Base-by-base conservation (phyloP, 2,888 invertebrate species). In the Diadromus collaris region DNA sequence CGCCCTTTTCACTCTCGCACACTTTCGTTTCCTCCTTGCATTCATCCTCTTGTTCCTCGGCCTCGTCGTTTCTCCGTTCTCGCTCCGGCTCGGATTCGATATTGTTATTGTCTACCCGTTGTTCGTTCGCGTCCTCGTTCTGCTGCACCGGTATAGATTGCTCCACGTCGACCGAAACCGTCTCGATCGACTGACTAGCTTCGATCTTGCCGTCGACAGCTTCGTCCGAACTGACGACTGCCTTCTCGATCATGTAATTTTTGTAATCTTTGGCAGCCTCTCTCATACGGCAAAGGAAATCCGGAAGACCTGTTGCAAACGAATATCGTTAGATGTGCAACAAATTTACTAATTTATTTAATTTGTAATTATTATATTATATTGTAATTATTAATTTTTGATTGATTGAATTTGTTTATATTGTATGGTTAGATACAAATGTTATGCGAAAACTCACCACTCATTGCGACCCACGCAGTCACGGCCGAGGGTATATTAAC, bases 401-500 rank as follows among this genome's bases (percentile, higher is more conserved):
- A n/a, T n/a, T n/a, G n/a, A n/a, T n/a, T n/a, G n/a, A n/a, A n/a
- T n/a, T n/a, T n/a, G n/a, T 41, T 41, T 41, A 16, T 13, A 41
- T 48, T 21, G 19, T 3, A 9, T 13, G 5, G 21, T 21, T 10
- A 51, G 24, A 51, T 5, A 51, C 21, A 24, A 51, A 13, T 13
- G 21, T 13, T 5, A 41, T 41, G 4, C 16, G 13, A 41, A 41
- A 16, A 44, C 84, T 84, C 86, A 92, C 92, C 92, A 84, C 91
- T 90, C 87, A 92, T 89, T 13, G 93, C 92, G 16, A 92, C 96
- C 96, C 97, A 97, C 0, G 94, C 92, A 29, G 94, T 94, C 58
- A 96, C 92, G 51, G 94, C 92, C 9, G 95, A 92, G 0, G 97
- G 96, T 85, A 97, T 94, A 64, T 95, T 94, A 3, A 95, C 92